phyloP scores from a whole-genome alignment of 2,113 vertebrate species.

The Halcyon senegalensis region DNA sequence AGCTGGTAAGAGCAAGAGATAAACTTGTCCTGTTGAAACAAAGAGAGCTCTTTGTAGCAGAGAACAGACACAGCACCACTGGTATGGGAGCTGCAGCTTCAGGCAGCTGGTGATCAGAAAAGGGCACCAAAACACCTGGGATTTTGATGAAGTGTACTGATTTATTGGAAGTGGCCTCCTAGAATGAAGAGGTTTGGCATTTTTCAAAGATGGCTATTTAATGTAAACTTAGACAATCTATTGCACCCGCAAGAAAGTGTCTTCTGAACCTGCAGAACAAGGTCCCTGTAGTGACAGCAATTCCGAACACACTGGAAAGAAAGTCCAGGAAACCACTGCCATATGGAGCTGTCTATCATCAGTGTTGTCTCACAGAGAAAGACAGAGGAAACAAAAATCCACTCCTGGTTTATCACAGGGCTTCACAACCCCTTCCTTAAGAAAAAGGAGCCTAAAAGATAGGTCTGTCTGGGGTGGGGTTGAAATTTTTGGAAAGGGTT shows the following conservation, averaged over 20 bases:
- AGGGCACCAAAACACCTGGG: neutral
- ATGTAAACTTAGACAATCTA: neutral
- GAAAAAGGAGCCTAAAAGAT: neutral
- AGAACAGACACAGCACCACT: accelerated
- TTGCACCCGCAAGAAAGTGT: neutral
- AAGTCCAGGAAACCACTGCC: neutral
- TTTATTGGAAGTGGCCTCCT: neutral
- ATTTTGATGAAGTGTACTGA: neutral
- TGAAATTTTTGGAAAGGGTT: slow-evolving; percentile 28
- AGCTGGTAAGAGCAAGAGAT: neutral
- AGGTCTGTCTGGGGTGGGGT: neutral
- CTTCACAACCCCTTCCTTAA: neutral
- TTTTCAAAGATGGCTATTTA: neutral
- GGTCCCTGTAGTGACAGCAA: neutral
- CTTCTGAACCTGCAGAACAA: neutral
- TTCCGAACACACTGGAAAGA: neutral
- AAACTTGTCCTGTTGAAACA: accelerated
- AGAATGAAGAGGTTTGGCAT: neutral
- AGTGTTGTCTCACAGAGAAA: neutral
- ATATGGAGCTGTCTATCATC: neutral
- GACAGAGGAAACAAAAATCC: neutral
- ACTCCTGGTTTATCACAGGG: neutral
- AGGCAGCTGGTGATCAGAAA: accelerated
- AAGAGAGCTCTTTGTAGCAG: neutral
- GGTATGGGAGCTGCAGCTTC: neutral